phyloP scores from a whole-genome alignment of 2,113 vertebrate genomes.

The Perognathus longimembris region DNA sequence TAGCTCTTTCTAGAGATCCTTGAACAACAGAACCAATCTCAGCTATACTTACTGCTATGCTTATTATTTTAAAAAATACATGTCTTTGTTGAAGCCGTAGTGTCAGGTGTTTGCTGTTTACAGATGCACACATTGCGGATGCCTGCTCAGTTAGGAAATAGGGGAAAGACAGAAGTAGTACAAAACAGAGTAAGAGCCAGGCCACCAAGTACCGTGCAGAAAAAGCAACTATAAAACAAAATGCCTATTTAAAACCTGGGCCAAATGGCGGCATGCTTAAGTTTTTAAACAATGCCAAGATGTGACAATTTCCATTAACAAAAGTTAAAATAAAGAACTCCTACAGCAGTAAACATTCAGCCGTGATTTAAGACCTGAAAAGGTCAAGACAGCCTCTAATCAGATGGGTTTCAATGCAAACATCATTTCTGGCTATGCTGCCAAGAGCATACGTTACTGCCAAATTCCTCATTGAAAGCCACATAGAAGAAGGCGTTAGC shows the following conservation, averaged over 20 bases:
- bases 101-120: neutral
- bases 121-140: neutral
- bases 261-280: neutral
- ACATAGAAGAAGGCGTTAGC: conserved; percentile 54
- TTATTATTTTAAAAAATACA: neutral
- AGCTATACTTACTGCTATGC: neutral
- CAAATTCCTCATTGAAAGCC: conserved; percentile 63
- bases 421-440: conserved; percentile 47
- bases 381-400: conserved; percentile 40
- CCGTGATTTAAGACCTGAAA: conserved; percentile 58
- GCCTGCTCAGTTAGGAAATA: neutral
- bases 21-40: neutral
- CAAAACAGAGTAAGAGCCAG: neutral
- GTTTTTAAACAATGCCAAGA: conserved; percentile 16
- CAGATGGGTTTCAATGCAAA: conserved; percentile 63
- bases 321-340: conserved; percentile 57
- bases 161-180: neutral
- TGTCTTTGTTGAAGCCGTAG: neutral
- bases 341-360: conserved; percentile 5
- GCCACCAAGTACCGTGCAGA: neutral
- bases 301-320: conserved; percentile 21
- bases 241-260: neutral
- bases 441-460: conserved; percentile 51
- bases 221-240: neutral
- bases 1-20: neutral